Conservation (phyloP, 1,140 invertebrate species). For the Drusus annulatus region DNA sequence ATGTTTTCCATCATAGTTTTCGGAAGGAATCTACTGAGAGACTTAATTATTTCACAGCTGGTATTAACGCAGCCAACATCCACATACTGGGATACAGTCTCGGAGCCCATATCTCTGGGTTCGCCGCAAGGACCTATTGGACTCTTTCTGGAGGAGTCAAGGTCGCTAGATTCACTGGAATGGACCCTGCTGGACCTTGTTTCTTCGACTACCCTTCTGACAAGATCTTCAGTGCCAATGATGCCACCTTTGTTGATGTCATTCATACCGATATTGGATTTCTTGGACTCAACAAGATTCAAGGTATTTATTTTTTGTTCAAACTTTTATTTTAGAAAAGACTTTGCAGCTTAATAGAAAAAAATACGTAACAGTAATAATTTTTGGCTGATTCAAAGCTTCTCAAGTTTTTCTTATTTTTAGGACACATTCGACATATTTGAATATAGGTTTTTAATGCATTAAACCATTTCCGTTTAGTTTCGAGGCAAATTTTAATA, state of each 20-base stretch:
- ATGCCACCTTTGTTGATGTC: conserved; percentile 77
- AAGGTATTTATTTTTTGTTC: neutral
- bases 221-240: conserved; percentile 72
- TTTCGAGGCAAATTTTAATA: too few species aligned
- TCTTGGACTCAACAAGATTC: conserved; percentile 68
- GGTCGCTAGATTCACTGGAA: conserved; percentile 75
- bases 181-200: conserved; percentile 78
- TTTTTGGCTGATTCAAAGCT: too few species aligned
- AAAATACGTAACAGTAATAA: too few species aligned
- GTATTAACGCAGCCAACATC: conserved; percentile 62
- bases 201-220: conserved; percentile 70
- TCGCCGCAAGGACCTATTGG: conserved; percentile 66
- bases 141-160: conserved; percentile 61
- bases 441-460: too few species aligned
- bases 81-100: conserved; percentile 67
- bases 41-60: conserved; percentile 37
- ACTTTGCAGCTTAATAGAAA: too few species aligned
- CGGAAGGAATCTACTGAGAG: too few species aligned
- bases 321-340: too few species aligned
- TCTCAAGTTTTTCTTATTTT: too few species aligned
- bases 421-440: too few species aligned
- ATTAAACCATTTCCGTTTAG: too few species aligned
- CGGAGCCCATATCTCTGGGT: conserved; percentile 71
- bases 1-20: too few species aligned
- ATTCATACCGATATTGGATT: conserved; percentile 81